phyloP scores from a whole-genome alignment of 2,113 vertebrate species.

The Tursiops truncatus region DNA sequence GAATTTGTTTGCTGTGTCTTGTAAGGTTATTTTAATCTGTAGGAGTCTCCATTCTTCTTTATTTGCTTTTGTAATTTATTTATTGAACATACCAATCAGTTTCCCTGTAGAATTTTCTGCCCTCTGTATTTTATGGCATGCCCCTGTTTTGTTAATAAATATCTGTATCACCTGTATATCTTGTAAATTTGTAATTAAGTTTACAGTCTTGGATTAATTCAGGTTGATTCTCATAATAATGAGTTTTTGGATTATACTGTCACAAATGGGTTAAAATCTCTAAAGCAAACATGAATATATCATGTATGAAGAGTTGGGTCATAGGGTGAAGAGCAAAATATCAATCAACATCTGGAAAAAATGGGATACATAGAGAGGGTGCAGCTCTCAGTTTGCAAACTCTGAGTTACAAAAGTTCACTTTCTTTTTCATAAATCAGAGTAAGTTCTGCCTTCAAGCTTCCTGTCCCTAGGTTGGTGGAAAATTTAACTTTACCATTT shows the following conservation, averaged over 20 bases:
- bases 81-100: background rate
- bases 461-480: background rate
- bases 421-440: background rate
- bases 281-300: background rate
- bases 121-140: background rate
- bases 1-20: background rate
- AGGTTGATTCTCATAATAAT: background rate
- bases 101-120: background rate
- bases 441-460: background rate
- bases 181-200: background rate
- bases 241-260: background rate
- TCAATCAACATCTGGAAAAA: background rate
- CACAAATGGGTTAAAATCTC: background rate
- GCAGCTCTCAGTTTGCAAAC: background rate
- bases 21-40: background rate
- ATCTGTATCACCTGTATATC: too few relatives aligned
- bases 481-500: background rate
- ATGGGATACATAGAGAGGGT: background rate
- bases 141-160: background rate
- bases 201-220: background rate
- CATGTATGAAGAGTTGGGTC: background rate
- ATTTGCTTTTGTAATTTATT: background rate
- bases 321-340: background rate
- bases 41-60: background rate
- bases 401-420: background rate